Evolutionary conservation across 2,113 vertebrate genomes (phyloP).

Genomic region (Haplochromis vanheusdeni): DNA sequence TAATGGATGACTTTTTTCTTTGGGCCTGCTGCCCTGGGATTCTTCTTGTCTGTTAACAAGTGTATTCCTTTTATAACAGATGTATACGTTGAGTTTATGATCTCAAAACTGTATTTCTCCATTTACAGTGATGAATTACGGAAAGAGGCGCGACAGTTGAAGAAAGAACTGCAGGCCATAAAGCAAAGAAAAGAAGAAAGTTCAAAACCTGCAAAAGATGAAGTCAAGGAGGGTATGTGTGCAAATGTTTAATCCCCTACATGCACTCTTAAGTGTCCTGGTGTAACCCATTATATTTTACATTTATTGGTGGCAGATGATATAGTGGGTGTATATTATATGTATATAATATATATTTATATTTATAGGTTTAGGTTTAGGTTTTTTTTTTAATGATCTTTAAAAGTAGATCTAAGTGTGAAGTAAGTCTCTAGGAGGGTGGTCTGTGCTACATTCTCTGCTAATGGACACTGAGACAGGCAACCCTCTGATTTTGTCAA

Average conservation of each 20-base stretch:
- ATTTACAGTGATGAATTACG: constrained; percentile 86
- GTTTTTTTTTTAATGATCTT: not conserved
- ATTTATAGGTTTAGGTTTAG: no score
- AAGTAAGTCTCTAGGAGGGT: constrained; percentile 17
- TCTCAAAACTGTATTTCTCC: constrained; percentile 2
- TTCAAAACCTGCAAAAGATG: constrained; percentile 61
- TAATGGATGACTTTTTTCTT: not conserved
- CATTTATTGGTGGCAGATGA: not conserved
- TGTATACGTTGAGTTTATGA: not conserved
- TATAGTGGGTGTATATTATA: not conserved
- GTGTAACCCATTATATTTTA: not conserved
- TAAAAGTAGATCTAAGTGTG: not conserved
- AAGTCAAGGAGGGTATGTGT: constrained; percentile 73
- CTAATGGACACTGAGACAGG: constrained; percentile 48
- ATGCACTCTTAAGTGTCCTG: not conserved
- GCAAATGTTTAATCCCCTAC: not conserved
- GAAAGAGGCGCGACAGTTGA: constrained; percentile 88
- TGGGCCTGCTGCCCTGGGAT: not conserved
- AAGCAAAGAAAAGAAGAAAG: constrained; percentile 83
- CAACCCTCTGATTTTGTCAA: constrained; percentile 54
- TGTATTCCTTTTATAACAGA: not conserved
- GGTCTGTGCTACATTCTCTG: constrained; percentile 41
- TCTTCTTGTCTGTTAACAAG: not conserved
- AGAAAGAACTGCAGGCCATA: constrained; percentile 88
- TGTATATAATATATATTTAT: not conserved